These are phyloP conservation scores for Chrysolina haemoptera DNA, from an alignment of 2,888 invertebrate genomes.

Conservation along the genomic window DNA sequence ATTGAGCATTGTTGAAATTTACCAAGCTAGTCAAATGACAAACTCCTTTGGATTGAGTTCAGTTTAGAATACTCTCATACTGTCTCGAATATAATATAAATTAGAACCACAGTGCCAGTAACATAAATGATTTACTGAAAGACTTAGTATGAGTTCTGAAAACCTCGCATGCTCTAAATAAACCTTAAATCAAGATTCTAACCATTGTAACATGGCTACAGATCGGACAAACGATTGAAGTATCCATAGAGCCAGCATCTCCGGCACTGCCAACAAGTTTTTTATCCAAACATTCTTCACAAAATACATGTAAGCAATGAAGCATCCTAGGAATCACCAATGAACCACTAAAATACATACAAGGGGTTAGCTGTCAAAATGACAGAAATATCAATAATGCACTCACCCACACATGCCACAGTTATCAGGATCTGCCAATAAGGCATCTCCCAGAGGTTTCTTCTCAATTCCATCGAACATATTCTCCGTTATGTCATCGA, in stretches of 20 bases:
- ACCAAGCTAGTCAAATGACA: conserved; percentile 30
- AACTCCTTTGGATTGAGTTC: background rate
- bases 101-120: background rate
- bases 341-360: conserved; percentile 44
- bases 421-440: conserved; percentile 68
- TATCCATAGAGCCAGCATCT: conserved; percentile 77
- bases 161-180: background rate
- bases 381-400: conserved; percentile 39
- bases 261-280: conserved; percentile 81
- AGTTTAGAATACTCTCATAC: background rate
- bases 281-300: conserved; percentile 91
- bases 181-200: conserved; percentile 53
- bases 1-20: conserved; percentile 21
- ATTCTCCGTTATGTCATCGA: conserved; percentile 62
- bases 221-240: conserved; percentile 81
- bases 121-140: no score
- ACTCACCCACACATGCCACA: conserved; percentile 70
- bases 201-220: conserved; percentile 91
- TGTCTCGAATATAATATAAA: background rate
- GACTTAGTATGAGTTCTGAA: no score
- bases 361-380: conserved; percentile 26
- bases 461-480: conserved; percentile 67
- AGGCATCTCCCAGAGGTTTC: conserved; percentile 67
- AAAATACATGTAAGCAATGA: conserved; percentile 95
- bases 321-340: conserved; percentile 89